These are phyloP conservation scores for Zoanthus gigantus DNA, from an alignment of 92 coral and sea anemone genomes.

Conservation along the genomic window DNA sequence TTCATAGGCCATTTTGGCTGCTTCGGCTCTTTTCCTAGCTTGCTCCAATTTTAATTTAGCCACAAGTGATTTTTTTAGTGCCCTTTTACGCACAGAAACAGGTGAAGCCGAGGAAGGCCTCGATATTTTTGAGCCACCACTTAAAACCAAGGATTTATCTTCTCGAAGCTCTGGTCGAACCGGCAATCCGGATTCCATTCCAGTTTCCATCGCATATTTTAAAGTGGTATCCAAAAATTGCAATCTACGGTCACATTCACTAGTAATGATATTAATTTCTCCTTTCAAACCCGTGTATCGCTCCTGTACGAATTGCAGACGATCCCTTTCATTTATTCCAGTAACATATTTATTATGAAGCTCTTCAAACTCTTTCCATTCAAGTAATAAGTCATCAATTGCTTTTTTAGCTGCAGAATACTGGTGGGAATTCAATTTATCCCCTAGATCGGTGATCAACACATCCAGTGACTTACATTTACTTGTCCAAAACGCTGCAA, in stretches of 20 bases:
- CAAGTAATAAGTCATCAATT: background rate
- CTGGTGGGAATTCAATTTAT: slow-evolving; percentile 3
- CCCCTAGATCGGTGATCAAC: slow-evolving; percentile 1
- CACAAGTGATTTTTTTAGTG: slow-evolving; percentile 2
- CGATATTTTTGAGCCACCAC: slow-evolving; percentile 3
- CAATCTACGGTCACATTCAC: slow-evolving; percentile 17
- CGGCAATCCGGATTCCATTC: slow-evolving; percentile 13
- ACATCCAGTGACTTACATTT: slow-evolving; percentile 10
- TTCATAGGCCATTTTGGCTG: no score
- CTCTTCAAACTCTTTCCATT: slow-evolving; percentile 11
- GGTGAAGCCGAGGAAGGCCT: background rate
- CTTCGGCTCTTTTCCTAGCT: no score
- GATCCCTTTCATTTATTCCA: slow-evolving; percentile 24
- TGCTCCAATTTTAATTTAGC: no score
- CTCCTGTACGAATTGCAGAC: slow-evolving; percentile 24
- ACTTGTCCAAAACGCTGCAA: slow-evolving; percentile 8
- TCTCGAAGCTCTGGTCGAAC: slow-evolving; percentile 2
- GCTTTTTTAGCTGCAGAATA: slow-evolving; percentile 10
- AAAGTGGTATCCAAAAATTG: slow-evolving; percentile 18
- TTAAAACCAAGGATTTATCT: background rate
- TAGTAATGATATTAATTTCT: slow-evolving; percentile 14
- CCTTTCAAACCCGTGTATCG: slow-evolving; percentile 8
- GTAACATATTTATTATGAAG: background rate
- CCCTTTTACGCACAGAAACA: background rate
- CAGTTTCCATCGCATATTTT: slow-evolving; percentile 11